These are phyloP conservation scores for Leptinotarsa juncta DNA, from an alignment of 2,888 invertebrate species.

Conservation along the genomic window DNA sequence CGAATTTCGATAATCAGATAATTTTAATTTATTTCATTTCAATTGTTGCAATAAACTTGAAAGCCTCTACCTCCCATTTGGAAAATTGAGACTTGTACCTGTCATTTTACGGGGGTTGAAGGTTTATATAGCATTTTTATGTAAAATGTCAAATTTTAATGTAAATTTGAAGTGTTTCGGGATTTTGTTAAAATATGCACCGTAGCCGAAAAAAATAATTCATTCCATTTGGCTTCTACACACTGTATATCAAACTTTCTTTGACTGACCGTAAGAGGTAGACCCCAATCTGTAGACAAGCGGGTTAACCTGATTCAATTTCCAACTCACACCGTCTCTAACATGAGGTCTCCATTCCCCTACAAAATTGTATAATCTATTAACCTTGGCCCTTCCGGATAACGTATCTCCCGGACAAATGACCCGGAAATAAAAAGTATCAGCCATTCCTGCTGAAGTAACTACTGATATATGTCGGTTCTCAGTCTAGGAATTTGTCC, in stretches of 20 bases:
- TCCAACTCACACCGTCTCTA: neutral
- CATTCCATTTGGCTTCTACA: no score
- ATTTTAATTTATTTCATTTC: no score
- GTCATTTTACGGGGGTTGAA: no score
- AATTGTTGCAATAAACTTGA: no score
- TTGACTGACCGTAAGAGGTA: neutral
- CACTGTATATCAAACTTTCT: neutral
- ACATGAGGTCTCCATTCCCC: conserved; percentile 9
- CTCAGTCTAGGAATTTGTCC: conserved; percentile 32
- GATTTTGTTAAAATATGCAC: no score
- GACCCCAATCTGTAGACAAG: conserved; percentile 3
- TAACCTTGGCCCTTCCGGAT: conserved; percentile 33
- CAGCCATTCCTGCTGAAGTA: conserved; percentile 31
- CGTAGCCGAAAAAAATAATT: no score
- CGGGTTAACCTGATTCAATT: conserved; percentile 7
- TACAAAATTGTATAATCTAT: conserved; percentile 29
- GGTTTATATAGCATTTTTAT: no score
- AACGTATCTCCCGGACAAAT: conserved; percentile 31
- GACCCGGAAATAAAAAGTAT: conserved; percentile 36
- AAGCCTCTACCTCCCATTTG: no score
- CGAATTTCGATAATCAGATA: no score
- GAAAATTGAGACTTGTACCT: no score
- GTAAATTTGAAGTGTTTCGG: no score
- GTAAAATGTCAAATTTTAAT: no score
- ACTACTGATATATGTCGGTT: conserved; percentile 32